These are phyloP conservation scores for Oryzias javanicus DNA, from an alignment of 2,113 vertebrate species.

Conservation along the genomic window DNA sequence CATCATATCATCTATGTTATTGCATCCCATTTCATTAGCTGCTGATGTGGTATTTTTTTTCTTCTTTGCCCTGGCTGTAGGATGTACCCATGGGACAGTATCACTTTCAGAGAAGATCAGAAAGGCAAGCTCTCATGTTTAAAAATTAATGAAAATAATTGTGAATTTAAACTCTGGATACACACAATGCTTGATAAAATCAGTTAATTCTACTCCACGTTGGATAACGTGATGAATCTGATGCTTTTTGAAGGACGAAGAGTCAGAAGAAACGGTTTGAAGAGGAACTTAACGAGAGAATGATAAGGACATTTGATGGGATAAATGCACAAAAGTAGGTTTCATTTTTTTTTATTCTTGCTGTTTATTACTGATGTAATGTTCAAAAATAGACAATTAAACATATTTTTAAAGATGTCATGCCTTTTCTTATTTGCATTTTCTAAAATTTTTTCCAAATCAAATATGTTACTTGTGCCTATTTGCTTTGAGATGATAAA, in stretches of 20 bases:
- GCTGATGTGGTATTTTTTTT: constrained; percentile 11
- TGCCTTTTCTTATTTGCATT: not conserved
- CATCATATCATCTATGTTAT: constrained; percentile 13
- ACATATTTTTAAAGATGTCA: not conserved
- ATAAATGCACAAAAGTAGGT: constrained; percentile 97
- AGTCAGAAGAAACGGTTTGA: constrained; percentile 97
- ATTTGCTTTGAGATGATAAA: not conserved
- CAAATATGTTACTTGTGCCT: not conserved
- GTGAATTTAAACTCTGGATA: no score
- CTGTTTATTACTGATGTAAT: not conserved
- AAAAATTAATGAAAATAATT: not conserved
- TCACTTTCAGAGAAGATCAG: constrained; percentile 92
- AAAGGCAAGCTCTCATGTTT: constrained; percentile 81
- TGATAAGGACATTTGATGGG: constrained; percentile 96
- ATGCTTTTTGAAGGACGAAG: constrained; percentile 83
- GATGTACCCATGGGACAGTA: constrained; percentile 95
- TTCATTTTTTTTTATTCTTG: not conserved
- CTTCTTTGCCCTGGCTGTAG: constrained; percentile 65
- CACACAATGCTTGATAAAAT: no score
- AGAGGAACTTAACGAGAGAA: constrained; percentile 94
- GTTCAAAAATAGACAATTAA: not conserved
- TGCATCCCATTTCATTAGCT: not conserved
- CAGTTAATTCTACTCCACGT: no score
- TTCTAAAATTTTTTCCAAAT: not conserved
- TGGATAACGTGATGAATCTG: not conserved